A percentile compares a stretch with the other conserved stretches of the same genome.
Evolutionary conservation across 2,113 vertebrate species (phyloP).

Genomic region (Podarcis muralis): DNA sequence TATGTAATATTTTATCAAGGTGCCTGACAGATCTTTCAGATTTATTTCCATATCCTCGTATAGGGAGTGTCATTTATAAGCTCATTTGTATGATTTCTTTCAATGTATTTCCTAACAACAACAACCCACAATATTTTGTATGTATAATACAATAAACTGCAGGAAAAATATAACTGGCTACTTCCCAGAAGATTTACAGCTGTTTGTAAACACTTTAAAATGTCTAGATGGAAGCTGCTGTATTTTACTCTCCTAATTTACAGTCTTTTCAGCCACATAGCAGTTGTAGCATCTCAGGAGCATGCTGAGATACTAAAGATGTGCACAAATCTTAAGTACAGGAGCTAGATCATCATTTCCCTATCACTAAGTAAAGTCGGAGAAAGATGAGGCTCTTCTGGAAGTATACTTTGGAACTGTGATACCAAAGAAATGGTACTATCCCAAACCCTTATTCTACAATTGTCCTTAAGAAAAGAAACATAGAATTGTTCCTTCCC

Average conservation of each 20-base stretch:
- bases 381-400: too few species aligned
- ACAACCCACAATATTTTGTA: neutral
- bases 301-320: too few species aligned
- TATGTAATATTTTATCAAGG: neutral
- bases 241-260: neutral
- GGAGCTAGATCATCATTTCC: too few species aligned
- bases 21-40: neutral
- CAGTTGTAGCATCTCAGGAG: too few species aligned
- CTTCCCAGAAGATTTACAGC: neutral
- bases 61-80: neutral
- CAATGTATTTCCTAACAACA: neutral
- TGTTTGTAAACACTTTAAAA: neutral
- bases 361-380: too few species aligned
- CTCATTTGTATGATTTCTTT: neutral
- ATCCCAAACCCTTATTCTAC: too few species aligned
- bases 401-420: too few species aligned
- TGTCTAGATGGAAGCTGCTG: neutral
- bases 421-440: too few species aligned
- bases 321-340: too few species aligned
- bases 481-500: too few species aligned
- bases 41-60: constrained; percentile 3
- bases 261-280: neutral
- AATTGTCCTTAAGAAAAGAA: too few species aligned
- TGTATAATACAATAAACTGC: neutral
- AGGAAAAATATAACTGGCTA: neutral